phyloP scores from a whole-genome alignment of 2,113 vertebrate genomes.

The Nipponia nippon region DNA sequence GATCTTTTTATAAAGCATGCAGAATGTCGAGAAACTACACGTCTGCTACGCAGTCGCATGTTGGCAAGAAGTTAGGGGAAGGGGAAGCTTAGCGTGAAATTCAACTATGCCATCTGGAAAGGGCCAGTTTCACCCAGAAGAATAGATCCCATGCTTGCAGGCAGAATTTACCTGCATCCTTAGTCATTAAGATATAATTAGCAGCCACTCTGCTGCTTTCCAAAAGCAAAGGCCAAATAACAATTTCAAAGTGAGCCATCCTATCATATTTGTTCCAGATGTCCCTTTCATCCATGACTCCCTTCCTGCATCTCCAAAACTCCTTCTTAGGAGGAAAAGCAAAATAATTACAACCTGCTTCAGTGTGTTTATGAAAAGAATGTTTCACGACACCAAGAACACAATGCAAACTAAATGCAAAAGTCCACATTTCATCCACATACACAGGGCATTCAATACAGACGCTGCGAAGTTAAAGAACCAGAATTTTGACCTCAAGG shows the following conservation, averaged over 20 bases:
- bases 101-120: constrained; percentile 1
- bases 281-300: not conserved
- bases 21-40: not conserved
- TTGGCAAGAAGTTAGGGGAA: not conserved
- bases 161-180: not conserved
- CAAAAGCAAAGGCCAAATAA: not conserved
- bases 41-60: not conserved
- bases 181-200: not conserved
- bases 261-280: not conserved
- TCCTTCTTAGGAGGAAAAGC: not conserved
- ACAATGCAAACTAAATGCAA: not conserved
- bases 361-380: not conserved
- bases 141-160: not conserved
- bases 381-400: not conserved
- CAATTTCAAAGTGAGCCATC: not conserved
- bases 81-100: not conserved
- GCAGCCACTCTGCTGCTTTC: not conserved
- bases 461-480: not conserved
- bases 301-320: not conserved
- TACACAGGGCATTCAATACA: not conserved
- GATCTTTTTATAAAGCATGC: not conserved
- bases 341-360: not conserved
- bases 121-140: not conserved
- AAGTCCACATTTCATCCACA: not conserved
- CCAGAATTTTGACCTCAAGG: not conserved